Evolutionary conservation across 2,888 invertebrate species (phyloP), one percentile per base, ranked within the genome.

Genomic region (Amphipyra tragopoginis): DNA sequence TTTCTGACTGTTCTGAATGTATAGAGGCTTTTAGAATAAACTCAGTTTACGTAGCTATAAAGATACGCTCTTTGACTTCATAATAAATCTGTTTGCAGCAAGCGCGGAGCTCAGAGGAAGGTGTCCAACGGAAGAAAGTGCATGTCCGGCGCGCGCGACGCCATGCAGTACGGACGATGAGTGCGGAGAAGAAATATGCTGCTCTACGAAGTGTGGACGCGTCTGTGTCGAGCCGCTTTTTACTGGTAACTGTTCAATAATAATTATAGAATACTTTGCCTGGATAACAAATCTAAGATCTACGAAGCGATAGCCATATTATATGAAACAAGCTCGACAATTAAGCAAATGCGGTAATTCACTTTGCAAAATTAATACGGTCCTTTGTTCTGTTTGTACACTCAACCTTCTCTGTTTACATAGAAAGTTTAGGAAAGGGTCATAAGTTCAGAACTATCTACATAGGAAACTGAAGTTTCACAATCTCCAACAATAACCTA

Each of bases 111-210:
- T 94, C 26, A 84, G 81, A 83, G 95, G 95, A 5, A 86, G 94
- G 78, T 95, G 95, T 86, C 94, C 95, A 45, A 86, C 89, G 4
- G 86, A 86, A 62, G 86, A 86, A 26, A 80, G 74, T 21, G 58
- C 90, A 1, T 97, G 97, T 69, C 96, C 96, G 0, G 93, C 95
- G 44, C 94, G 96, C 48, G 95, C 96, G n/a, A 87, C 95, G 36
- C 93, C 93, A 7, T 97, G 97, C 87, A 87, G 84, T 36, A 89
- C 92, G 43, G 96, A 96, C 76, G 93, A 94, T 54, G 96, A 96
- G 50, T 97, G 97, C 81, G 95, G 95, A 7, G 93, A 95, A 50
- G 96, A 96, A 73, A 95, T 96, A 59, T 97, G 97, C 87, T 97
- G 97, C 86, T 93, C 89, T 57, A 96, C 97, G 14, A 95, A 96